Percentiles rank a stretch among this genome's conserved stretches.
Conservation (phyloP, 2,113 vertebrate species). For the Periophthalmus modestus region DNA sequence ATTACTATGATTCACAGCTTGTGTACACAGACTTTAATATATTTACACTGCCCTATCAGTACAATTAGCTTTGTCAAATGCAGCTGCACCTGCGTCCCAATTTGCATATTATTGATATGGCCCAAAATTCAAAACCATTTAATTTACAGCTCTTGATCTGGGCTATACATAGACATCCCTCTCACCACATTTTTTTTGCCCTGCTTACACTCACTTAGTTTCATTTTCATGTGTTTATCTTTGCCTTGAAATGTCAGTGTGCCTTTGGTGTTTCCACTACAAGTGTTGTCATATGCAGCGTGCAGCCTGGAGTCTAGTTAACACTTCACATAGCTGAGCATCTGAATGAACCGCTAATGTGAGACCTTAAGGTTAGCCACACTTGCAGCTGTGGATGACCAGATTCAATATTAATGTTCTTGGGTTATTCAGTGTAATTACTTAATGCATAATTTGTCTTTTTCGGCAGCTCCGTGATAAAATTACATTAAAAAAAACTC, state of each 20-base stretch:
- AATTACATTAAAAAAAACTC: not conserved
- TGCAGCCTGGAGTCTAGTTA: slow-evolving; percentile 1
- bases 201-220: not conserved
- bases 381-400: slow-evolving; percentile 23
- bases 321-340: slow-evolving; percentile 10
- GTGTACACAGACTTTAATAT: too few species aligned
- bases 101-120: not conserved
- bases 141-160: not conserved
- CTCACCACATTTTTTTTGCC: not conserved
- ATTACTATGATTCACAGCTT: too few species aligned
- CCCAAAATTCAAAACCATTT: not conserved
- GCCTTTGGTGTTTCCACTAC: not conserved
- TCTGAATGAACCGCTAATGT: slow-evolving; percentile 35
- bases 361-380: slow-evolving; percentile 29
- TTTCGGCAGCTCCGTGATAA: not conserved
- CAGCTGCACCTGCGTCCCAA: not conserved
- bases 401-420: slow-evolving; percentile 58
- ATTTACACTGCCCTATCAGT: not conserved
- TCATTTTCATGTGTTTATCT: not conserved
- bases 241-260: not conserved
- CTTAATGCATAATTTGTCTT: not conserved
- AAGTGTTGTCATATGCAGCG: not conserved
- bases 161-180: not conserved
- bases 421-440: slow-evolving; percentile 50
- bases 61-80: not conserved